phyloP scores from a whole-genome alignment of 1,140 invertebrate genomes.

The Procambarus virginalis region DNA sequence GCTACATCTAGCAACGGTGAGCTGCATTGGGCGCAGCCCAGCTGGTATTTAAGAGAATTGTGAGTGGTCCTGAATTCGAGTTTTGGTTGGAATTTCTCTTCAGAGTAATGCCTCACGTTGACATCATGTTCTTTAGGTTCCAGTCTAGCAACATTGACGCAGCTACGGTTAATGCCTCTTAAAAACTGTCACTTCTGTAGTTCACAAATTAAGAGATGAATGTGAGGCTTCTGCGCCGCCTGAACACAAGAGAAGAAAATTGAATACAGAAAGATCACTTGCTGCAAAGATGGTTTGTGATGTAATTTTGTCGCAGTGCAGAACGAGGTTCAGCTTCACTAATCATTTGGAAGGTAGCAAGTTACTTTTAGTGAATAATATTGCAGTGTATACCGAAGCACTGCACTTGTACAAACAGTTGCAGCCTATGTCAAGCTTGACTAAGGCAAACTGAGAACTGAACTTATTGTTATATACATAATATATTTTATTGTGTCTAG shows the following conservation, averaged over 20 bases:
- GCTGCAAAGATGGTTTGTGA: neutral
- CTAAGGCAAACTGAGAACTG: slow-evolving; percentile 47
- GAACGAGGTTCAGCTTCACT: slow-evolving; percentile 43
- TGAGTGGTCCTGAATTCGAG: slow-evolving; percentile 39
- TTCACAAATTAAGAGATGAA: no score
- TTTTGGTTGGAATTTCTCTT: slow-evolving; percentile 30
- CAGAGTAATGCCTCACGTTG: slow-evolving; percentile 61
- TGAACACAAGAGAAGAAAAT: neutral
- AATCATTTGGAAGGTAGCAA: slow-evolving; percentile 55
- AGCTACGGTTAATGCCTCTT: neutral
- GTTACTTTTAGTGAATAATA: slow-evolving; percentile 36
- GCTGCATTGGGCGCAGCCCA: neutral
- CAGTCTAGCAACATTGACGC: slow-evolving; percentile 45
- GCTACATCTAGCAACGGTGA: no score
- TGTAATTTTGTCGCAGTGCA: slow-evolving; percentile 13
- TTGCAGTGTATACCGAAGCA: slow-evolving; percentile 27
- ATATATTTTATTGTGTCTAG: neutral
- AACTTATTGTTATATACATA: no score
- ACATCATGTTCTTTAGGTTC: slow-evolving; percentile 34
- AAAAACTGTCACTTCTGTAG: no score
- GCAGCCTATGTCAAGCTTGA: slow-evolving; percentile 49
- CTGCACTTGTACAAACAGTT: slow-evolving; percentile 36
- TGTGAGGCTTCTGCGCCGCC: no score
- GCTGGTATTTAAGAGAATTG: slow-evolving; percentile 48
- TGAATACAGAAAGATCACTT: neutral